Evolutionary conservation across 1,140 invertebrate genomes (phyloP), one percentile per base, ranked within the genome.

Genomic region (Aphaenogaster rudis): DNA sequence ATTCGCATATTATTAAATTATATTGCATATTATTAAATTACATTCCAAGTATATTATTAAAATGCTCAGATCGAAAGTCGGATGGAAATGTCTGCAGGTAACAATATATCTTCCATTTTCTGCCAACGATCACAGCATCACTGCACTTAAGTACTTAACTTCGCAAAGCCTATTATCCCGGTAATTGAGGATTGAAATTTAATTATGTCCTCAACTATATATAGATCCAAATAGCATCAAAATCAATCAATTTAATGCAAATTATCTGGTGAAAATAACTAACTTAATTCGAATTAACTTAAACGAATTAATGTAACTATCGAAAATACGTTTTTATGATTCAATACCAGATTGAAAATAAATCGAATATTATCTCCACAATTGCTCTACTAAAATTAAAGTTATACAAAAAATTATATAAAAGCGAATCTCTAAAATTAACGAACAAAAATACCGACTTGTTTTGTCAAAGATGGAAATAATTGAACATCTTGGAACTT

Each of bases 111-210:
- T 74, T 36, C 13, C 64, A 69, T 81, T 21, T 17, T 69, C 15
- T 54, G 1, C 28, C 42, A 33, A 28, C 28, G 54, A 21, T 74
- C 52, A 71, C 9, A 42, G 67, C 63, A 59, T 72, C 28, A 48
- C 36, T 82, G 28, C 67, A 72, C 54, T 84, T 61, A 76, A 76
- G 80, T 74, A 63, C 69, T 74, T 82, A 82, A 82, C 67, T 84
- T 76, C 13, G 54, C 28, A 61, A 84, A 84, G 54, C 54, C 42
- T 76, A 84, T 84, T 84, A 84, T 76, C 80, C 33, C 17, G n/a
- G 54, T 84, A 76, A 84, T 84, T 76, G 45, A 17, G 45, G 42
- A 76, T 84, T 50, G 69, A 84, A 76, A 84, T 84, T 84, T 61
- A 84, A 84, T 84, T 84, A 61, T 39, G 21, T 61, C 28, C n/a